Conservation (phyloP, 2,113 vertebrate species). For the Neogobius melanostomus region DNA sequence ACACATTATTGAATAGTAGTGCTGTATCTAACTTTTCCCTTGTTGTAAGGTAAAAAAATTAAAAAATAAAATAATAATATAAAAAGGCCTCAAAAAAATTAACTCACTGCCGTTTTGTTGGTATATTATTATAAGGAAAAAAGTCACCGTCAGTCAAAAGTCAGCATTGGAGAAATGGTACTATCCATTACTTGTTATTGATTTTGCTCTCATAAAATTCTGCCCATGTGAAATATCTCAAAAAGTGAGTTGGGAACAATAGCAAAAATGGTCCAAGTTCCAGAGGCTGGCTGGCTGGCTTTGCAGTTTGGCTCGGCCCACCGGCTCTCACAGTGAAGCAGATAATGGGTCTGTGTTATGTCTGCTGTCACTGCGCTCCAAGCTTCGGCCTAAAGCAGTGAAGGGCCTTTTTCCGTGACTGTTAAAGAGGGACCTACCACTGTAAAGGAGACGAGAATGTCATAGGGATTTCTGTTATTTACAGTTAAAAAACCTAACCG, state of each 20-base stretch:
- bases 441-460: neutral
- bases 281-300: slow-evolving; percentile 18
- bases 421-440: slow-evolving; percentile 23
- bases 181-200: neutral
- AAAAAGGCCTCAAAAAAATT: too few relatives aligned
- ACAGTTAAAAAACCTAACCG: too few relatives aligned
- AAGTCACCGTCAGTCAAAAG: too few relatives aligned
- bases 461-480: neutral
- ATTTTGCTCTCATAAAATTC: neutral
- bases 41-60: too few relatives aligned
- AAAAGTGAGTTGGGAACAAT: slow-evolving; percentile 11
- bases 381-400: slow-evolving; percentile 48
- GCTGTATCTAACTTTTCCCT: too few relatives aligned
- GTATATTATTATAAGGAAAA: too few relatives aligned
- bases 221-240: neutral
- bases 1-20: too few relatives aligned
- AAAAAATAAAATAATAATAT: too few relatives aligned
- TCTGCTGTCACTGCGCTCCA: slow-evolving; percentile 58
- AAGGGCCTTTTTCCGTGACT: slow-evolving; percentile 41
- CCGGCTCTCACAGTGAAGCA: slow-evolving; percentile 41
- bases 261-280: slow-evolving; percentile 17
- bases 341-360: slow-evolving; percentile 61
- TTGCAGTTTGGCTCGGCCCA: slow-evolving; percentile 23
- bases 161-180: too few relatives aligned
- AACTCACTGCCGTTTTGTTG: too few relatives aligned